Percentiles rank a stretch among this genome's conserved stretches.
phyloP scores from a whole-genome alignment of 1,140 invertebrate species.

The Drosophila sproati region DNA sequence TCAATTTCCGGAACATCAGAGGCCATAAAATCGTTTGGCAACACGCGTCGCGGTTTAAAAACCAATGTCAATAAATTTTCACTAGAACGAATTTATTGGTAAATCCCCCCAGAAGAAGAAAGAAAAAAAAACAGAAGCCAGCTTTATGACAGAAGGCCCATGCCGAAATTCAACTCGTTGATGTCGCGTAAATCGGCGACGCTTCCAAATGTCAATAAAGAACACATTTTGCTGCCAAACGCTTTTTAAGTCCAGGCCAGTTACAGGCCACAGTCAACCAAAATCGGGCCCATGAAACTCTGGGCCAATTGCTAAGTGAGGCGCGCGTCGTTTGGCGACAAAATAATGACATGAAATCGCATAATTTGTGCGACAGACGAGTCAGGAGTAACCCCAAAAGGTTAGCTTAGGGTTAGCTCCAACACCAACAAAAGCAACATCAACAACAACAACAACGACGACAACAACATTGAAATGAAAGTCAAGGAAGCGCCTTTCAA shows the following conservation, averaged over 20 bases:
- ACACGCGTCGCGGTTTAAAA: constrained; percentile 79
- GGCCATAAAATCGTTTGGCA: constrained; percentile 64
- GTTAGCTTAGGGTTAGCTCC: constrained; percentile 33
- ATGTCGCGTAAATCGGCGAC: constrained; percentile 61
- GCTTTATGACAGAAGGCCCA: constrained; percentile 65
- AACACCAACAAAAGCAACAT: constrained; percentile 28
- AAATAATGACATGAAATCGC: constrained; percentile 81
- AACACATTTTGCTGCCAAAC: constrained; percentile 62
- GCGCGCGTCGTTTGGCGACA: constrained; percentile 71
- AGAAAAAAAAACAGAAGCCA: constrained; percentile 9
- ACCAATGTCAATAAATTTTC: constrained; percentile 80
- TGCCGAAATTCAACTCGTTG: constrained; percentile 65
- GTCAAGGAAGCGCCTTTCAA: constrained; percentile 55
- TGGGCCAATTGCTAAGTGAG: constrained; percentile 59
- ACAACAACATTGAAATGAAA: constrained; percentile 46
- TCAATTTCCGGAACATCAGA: constrained; percentile 56
- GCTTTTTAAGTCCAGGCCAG: constrained; percentile 29
- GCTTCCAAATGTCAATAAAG: constrained; percentile 81
- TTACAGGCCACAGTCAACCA: constrained; percentile 3
- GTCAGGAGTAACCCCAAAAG: constrained; percentile 49
- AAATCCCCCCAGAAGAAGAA: constrained; percentile 48
- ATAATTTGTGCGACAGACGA: constrained; percentile 60
- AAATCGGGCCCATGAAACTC: constrained; percentile 22
- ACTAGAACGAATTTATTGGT: constrained; percentile 81
- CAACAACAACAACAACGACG: constrained; percentile 25